phyloP scores from a whole-genome alignment of 30 jellyfish, hydroid and myxozoan genomes.

The Clytia hemisphaerica region DNA sequence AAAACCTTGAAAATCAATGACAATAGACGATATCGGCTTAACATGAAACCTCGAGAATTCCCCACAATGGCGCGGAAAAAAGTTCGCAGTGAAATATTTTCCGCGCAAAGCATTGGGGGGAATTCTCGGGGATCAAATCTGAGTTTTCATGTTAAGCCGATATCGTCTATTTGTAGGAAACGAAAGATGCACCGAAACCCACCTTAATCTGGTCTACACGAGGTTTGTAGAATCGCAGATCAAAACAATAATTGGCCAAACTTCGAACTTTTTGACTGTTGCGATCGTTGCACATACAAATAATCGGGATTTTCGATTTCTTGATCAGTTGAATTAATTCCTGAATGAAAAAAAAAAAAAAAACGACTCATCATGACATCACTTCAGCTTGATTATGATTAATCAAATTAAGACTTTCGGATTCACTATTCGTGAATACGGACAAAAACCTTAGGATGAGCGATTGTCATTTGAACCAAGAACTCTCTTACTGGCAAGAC shows the following conservation, averaged over 20 bases:
- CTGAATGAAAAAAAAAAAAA: slow-evolving; percentile 7
- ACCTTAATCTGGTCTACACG: slow-evolving; percentile 91
- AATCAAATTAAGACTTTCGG: background rate
- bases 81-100: too few relatives aligned
- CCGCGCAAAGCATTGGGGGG: too few relatives aligned
- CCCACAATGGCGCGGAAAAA: too few relatives aligned
- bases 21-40: too few relatives aligned
- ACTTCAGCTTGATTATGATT: background rate
- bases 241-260: slow-evolving; percentile 88
- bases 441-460: too few relatives aligned
- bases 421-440: background rate
- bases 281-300: slow-evolving; percentile 97
- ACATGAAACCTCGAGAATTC: too few relatives aligned
- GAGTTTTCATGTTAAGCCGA: too few relatives aligned
- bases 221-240: slow-evolving; percentile 87
- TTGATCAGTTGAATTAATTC: slow-evolving; percentile 75
- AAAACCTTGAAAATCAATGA: too few relatives aligned
- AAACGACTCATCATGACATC: background rate
- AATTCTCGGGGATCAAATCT: too few relatives aligned
- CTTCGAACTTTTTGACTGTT: slow-evolving; percentile 89
- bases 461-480: too few relatives aligned
- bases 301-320: slow-evolving; percentile 75
- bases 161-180: too few relatives aligned
- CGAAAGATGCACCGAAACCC: background rate
- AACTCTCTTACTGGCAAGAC: too few relatives aligned